These are phyloP conservation scores for Aegithalos caudatus DNA, from an alignment of 2,113 vertebrate species.

Conservation along the genomic window DNA sequence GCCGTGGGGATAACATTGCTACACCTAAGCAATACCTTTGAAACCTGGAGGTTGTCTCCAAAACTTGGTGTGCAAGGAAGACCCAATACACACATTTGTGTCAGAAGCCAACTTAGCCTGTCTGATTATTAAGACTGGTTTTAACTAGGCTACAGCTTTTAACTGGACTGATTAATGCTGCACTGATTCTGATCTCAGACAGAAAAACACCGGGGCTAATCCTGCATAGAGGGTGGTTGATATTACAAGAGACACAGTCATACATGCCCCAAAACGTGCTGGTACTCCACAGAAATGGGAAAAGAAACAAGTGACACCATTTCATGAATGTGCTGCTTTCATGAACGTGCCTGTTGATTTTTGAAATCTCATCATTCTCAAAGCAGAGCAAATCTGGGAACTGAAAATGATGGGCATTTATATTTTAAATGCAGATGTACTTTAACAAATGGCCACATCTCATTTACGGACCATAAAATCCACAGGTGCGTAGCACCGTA, in stretches of 20 bases:
- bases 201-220: not conserved
- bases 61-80: not conserved
- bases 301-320: constrained; percentile 31
- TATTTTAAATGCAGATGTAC: constrained; percentile 25
- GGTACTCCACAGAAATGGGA: not conserved
- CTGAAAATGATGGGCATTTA: not conserved
- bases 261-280: not conserved
- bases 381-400: constrained; percentile 17
- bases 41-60: not conserved
- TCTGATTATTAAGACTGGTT: not conserved
- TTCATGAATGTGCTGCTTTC: not conserved
- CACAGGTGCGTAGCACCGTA: constrained; percentile 5
- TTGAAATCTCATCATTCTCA: not conserved
- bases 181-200: not conserved
- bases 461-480: constrained; percentile 30
- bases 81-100: not conserved
- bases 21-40: not conserved
- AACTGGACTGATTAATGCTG: no score
- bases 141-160: not conserved
- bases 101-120: not conserved
- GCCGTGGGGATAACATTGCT: not conserved
- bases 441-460: not conserved
- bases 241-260: not conserved
- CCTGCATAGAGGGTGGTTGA: not conserved
- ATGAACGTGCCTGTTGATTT: not conserved